Conservation (phyloP, 2,797 vertebrate genomes). For the Momotus momota region DNA sequence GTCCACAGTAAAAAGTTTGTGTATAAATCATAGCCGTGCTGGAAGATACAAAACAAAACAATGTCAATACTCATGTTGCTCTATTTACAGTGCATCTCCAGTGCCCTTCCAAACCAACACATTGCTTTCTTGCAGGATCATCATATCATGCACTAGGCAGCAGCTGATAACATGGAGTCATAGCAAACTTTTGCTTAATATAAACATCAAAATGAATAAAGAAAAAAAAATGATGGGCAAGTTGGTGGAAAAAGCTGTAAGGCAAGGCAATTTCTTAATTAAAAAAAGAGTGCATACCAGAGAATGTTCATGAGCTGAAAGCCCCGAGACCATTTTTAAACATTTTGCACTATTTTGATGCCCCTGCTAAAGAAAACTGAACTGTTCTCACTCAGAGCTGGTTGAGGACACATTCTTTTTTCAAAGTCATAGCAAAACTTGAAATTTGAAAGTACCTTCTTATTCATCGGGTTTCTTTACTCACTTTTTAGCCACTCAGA, state of each 20-base stretch:
- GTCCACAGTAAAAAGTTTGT: conserved; percentile 21
- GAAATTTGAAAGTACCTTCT: not conserved
- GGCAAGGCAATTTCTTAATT: conserved; percentile 71
- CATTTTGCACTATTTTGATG: conserved; percentile 48
- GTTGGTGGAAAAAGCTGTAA: conserved; percentile 64
- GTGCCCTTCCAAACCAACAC: conserved; percentile 10
- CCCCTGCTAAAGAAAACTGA: conserved; percentile 5
- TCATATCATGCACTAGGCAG: not conserved
- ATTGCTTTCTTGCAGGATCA: not conserved
- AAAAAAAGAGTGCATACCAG: conserved; percentile 49
- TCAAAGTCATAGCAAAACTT: not conserved
- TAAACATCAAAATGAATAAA: conserved; percentile 56
- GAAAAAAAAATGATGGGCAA: conserved; percentile 51
- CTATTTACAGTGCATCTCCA: conserved; percentile 40
- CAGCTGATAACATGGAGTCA: conserved; percentile 15
- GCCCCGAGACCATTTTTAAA: conserved; percentile 48
- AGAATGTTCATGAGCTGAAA: conserved; percentile 72
- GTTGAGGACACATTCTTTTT: not conserved
- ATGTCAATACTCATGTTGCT: not conserved
- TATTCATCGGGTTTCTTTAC: not conserved
- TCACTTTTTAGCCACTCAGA: not conserved
- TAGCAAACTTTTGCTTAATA: conserved; percentile 52
- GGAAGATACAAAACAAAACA: conserved; percentile 24
- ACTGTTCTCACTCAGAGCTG: not conserved
- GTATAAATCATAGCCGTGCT: not conserved